Percentiles rank a stretch among this genome's conserved stretches.
These are phyloP conservation scores for Cathartes aura DNA, from an alignment of 2,113 vertebrate species.

Conservation along the genomic window DNA sequence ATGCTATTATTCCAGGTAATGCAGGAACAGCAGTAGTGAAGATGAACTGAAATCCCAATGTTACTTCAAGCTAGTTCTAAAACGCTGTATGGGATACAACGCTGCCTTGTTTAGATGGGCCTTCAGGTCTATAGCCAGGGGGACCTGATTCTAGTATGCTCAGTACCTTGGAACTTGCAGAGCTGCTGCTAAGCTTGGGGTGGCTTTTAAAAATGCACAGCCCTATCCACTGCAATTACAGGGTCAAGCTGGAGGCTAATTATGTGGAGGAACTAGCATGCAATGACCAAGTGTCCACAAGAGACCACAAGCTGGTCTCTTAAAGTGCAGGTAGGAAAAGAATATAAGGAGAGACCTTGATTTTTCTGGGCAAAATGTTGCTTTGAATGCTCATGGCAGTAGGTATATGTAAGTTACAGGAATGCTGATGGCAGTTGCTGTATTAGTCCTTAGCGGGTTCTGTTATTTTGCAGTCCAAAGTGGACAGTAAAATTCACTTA, in stretches of 20 bases:
- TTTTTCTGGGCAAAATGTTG: neutral
- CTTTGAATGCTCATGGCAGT: neutral
- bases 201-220: neutral
- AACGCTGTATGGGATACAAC: neutral
- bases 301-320: neutral
- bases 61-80: neutral
- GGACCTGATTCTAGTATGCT: neutral
- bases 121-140: neutral
- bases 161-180: neutral
- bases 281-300: neutral
- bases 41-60: neutral
- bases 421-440: neutral
- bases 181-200: neutral
- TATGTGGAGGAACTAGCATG: neutral
- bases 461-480: neutral
- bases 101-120: neutral
- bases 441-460: neutral
- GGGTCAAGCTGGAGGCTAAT: neutral
- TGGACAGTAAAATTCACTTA: neutral
- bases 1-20: neutral
- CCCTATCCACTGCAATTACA: neutral
- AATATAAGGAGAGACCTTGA: neutral
- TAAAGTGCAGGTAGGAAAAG: neutral
- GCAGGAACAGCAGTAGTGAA: neutral
- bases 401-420: neutral